Base-by-base conservation (phyloP, 2,113 vertebrate species). In the Desmodus rotundus region DNA sequence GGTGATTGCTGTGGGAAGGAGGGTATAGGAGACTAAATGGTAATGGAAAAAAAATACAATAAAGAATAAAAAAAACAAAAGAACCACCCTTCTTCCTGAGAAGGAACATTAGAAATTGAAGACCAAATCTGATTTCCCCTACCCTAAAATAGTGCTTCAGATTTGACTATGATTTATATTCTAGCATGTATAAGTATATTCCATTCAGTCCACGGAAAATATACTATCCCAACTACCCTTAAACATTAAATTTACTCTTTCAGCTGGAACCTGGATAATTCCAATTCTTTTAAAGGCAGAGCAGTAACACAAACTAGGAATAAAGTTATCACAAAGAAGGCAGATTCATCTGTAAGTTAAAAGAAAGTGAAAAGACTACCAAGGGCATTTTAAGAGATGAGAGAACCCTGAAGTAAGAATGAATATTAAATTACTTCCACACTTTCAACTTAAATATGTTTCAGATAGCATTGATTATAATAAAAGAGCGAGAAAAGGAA, bases 211-310 rank as follows among this genome's bases (percentile, higher is more conserved):
- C 33, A 83, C 17, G 13, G n/a, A 89, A 96, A 91, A 65, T 67
- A 92, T 14, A 10, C 19, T 92, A 83, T 65, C 68, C 38, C 80
- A 93, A 91, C 31, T 83, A 87, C 5, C 26, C 22, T 3, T 65
- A 5, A 83, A 91, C 31, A 91, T 78, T 94, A 93, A 91, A 94
- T 70, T 73, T 78, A 91, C 36, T 89, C 67, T 93, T 63, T 87
- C 50, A 76, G 41, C 28, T 80, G 28, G 43, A 95, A 89, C 84
- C 38, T 83, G 67, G 22, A 94, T 91, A 89, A 94, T 87, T 20
- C 38, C 16, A 89, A 36, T 50, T 65, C 8, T 65, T 50, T 89
- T 83, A 63, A 88, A 80, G 61, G 14, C 11, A 93, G 26, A 77
- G 11, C 13, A 95, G 38, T 70, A 74, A 83, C 52, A 91, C 19